Conservation (phyloP, 2,113 vertebrate genomes). For the Petaurus breviceps region DNA sequence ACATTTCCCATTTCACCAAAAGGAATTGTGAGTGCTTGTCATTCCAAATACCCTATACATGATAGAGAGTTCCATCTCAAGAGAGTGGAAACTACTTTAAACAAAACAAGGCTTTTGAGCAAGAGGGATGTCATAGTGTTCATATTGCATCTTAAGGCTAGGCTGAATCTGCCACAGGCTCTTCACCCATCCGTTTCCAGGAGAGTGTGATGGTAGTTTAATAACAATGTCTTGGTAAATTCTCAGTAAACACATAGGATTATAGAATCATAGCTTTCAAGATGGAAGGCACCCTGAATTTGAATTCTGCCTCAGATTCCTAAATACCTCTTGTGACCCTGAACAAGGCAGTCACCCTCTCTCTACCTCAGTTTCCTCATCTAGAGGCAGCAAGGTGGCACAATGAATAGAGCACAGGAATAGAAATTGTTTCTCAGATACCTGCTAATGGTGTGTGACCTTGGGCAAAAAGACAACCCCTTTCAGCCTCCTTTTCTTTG, state of each 20-base stretch:
- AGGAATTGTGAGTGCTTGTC: background rate
- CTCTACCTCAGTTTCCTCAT: background rate
- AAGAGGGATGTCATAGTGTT: background rate
- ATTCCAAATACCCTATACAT: background rate
- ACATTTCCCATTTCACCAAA: background rate
- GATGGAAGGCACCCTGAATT: background rate
- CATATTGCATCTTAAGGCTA: background rate
- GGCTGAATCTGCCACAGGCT: background rate
- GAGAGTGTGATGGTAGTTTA: background rate
- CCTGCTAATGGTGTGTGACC: background rate
- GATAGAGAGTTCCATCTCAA: background rate
- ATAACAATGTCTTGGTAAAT: background rate
- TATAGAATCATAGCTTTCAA: background rate
- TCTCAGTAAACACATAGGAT: background rate
- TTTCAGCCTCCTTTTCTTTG: background rate
- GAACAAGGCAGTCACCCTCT: background rate
- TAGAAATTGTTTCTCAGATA: background rate
- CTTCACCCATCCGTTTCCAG: background rate
- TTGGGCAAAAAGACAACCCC: background rate
- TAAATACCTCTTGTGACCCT: background rate
- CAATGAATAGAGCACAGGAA: background rate
- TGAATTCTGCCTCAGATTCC: background rate
- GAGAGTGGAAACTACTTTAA: background rate
- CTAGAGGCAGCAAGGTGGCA: background rate
- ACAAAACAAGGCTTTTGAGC: background rate